Conservation (phyloP, 1,140 invertebrate genomes). For the Ridgeia piscesae region DNA sequence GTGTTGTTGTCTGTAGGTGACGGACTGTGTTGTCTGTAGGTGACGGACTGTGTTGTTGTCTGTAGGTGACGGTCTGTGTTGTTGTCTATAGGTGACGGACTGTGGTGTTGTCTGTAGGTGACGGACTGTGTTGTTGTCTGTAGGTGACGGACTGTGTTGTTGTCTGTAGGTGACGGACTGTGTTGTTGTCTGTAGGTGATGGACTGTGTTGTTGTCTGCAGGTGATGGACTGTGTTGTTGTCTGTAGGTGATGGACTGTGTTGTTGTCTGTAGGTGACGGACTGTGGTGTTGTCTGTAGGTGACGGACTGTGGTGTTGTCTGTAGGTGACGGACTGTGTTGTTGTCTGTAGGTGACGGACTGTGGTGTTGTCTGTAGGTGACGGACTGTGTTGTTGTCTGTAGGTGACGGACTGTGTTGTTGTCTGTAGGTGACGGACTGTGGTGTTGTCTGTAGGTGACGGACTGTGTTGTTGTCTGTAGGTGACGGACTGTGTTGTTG, state of each 20-base stretch:
- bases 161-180: conserved; percentile 52
- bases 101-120: conserved; percentile 49
- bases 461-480: conserved; percentile 40
- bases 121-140: conserved; percentile 39
- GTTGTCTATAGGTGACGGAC: conserved; percentile 51
- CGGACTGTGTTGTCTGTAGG: conserved; percentile 45
- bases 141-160: conserved; percentile 54
- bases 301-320: conserved; percentile 47
- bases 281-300: conserved; percentile 44
- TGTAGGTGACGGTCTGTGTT: conserved; percentile 54
- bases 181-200: conserved; percentile 51
- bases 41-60: conserved; percentile 47
- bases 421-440: conserved; percentile 52
- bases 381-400: conserved; percentile 39
- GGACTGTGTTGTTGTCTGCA: conserved; percentile 40
- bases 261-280: conserved; percentile 51
- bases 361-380: conserved; percentile 49
- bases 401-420: conserved; percentile 54
- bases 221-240: conserved; percentile 50
- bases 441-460: conserved; percentile 51
- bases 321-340: conserved; percentile 54
- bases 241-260: conserved; percentile 53
- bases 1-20: conserved; percentile 51
- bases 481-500: conserved; percentile 50
- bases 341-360: conserved; percentile 51